phyloP scores from a whole-genome alignment of 1,140 invertebrate genomes.

The Cherax quadricarinatus region DNA sequence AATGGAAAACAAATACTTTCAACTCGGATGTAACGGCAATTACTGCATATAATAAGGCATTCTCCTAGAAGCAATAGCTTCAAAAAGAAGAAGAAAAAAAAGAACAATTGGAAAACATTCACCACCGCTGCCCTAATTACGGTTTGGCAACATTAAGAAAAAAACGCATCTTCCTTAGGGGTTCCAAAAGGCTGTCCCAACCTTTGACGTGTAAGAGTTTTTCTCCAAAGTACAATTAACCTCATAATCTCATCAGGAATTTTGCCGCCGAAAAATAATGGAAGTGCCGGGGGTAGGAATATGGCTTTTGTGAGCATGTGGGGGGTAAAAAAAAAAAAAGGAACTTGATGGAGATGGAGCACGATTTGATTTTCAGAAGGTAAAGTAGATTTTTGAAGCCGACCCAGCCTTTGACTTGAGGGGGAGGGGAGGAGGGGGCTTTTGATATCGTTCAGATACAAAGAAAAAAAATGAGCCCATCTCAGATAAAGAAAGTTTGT shows the following conservation, averaged over 20 bases:
- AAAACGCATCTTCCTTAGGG: slow-evolving; percentile 36
- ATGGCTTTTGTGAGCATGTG: slow-evolving; percentile 51
- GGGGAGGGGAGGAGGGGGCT: background rate
- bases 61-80: too few species aligned
- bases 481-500: slow-evolving; percentile 46
- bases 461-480: slow-evolving; percentile 19
- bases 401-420: background rate
- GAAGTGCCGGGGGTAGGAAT: slow-evolving; percentile 52
- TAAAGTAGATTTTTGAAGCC: slow-evolving; percentile 37
- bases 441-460: slow-evolving; percentile 41
- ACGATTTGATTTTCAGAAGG: slow-evolving; percentile 66
- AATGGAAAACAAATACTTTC: too few species aligned
- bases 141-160: slow-evolving; percentile 28
- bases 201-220: slow-evolving; percentile 63
- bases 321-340: background rate
- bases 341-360: slow-evolving; percentile 59
- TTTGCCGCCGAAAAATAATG: slow-evolving; percentile 68
- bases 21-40: too few species aligned
- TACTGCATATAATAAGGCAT: too few species aligned
- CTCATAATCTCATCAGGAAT: slow-evolving; percentile 70
- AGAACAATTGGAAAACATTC: background rate
- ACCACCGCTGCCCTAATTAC: slow-evolving; percentile 57
- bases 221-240: slow-evolving; percentile 67
- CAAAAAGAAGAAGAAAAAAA: too few species aligned
- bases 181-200: slow-evolving; percentile 60